A percentile compares a stretch with the other conserved stretches of the same genome.
phyloP scores from a whole-genome alignment of 2,113 vertebrate genomes.

The Setophaga petechia region DNA sequence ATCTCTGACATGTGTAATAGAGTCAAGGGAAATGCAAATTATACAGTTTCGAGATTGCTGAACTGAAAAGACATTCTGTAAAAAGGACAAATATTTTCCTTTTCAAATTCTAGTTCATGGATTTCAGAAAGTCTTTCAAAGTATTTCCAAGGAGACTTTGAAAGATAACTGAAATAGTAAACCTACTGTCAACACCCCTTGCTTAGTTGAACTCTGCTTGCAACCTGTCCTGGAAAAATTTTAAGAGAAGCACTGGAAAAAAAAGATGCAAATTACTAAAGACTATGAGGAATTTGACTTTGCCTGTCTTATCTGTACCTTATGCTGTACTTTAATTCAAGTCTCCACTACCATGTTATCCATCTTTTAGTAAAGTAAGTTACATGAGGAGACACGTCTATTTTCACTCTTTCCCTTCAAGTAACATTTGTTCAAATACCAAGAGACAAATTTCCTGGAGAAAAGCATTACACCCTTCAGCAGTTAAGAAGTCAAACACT shows the following conservation, averaged over 20 bases:
- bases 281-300: neutral
- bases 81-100: neutral
- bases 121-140: neutral
- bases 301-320: neutral
- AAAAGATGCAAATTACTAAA: neutral
- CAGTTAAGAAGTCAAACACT: neutral
- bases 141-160: neutral
- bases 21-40: neutral
- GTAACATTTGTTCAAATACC: neutral
- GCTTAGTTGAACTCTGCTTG: neutral
- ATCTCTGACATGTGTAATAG: neutral
- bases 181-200: neutral
- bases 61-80: neutral
- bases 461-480: neutral
- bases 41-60: neutral
- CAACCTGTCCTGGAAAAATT: neutral
- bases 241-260: neutral
- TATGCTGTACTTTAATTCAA: neutral
- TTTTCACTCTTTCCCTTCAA: neutral
- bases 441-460: neutral
- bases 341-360: neutral
- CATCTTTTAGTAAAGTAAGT: neutral
- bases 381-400: neutral
- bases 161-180: neutral
- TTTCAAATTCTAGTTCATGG: neutral